Base-by-base conservation (phyloP, 2,888 invertebrate genomes). In the Megalurothrips usitatus region DNA sequence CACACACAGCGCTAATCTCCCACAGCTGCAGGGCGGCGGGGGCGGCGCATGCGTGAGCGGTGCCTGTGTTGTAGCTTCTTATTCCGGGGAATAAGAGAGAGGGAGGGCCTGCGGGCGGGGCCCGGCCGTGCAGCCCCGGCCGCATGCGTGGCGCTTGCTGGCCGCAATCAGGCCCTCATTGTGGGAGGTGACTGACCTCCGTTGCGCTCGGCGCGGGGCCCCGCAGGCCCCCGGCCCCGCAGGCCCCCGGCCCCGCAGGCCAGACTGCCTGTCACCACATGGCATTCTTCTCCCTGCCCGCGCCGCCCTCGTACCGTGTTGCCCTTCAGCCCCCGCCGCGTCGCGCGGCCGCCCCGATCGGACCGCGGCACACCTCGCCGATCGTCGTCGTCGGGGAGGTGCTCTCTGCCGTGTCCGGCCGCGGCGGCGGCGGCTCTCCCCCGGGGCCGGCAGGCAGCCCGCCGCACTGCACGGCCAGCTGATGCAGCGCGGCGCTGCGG, bases 181-280 rank as follows among this genome's bases (percentile, higher is more conserved):
- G 68, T 75, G 68, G 68, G 10, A 23, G 68, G 68, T 75, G 23
- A 75, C 68, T 75, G 68, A 75, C 68, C 68, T 23, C 68, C 9
- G 11, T 17, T 43, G 34, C 34, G n/a, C n/a, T n/a, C n/a, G n/a
- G n/a, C n/a, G n/a, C n/a, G n/a, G n/a, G n/a, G n/a, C n/a, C n/a
- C 34, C 6, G 52, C 52, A 3, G 19, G 52, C 6, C 52, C 1
- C 3, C 14, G 52, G 52, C 52, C 52, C 34, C 6, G 52, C 52
- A 3, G 19, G 52, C 6, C 52, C 1, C 3, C 14, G 52, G 52
- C 52, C 52, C 6, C 52, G 10, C 1, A 19, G 52, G 52, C 68
- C 68, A 75, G 68, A 75, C 68, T 23, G 68, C 68, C 68, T 75
- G 68, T 75, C 68, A 75, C 68, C 68, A 75, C 58, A 58, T 17